A percentile compares a stretch with the other conserved stretches of the same genome.
Conservation (phyloP, 2,797 vertebrate genomes). For the Vultur gryphus region DNA sequence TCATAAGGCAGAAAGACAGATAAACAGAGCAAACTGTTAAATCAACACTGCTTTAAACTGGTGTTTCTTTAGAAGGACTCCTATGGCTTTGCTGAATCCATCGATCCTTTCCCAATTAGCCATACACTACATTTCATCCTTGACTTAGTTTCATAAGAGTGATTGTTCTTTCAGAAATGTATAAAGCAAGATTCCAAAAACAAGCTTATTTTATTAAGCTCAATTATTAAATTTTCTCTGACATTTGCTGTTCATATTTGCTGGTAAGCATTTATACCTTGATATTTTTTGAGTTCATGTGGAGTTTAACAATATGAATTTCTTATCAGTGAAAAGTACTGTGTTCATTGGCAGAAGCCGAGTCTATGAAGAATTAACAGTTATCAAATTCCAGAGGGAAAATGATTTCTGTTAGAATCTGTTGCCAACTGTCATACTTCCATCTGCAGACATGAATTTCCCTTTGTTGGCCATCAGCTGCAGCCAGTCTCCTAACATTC, state of each 20-base stretch:
- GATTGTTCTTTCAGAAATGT: conserved; percentile 65
- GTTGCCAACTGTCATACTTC: conserved; percentile 40
- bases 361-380: conserved; percentile 72
- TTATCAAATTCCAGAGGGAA: conserved; percentile 65
- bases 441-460: conserved; percentile 30
- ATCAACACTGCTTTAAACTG: not conserved
- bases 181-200: conserved; percentile 72
- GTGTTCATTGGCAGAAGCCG: conserved; percentile 43
- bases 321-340: conserved; percentile 65
- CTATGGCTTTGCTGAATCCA: conserved; percentile 55
- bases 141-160: conserved; percentile 63
- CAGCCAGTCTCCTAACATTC: not conserved
- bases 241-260: conserved; percentile 73
- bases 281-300: conserved; percentile 73
- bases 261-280: conserved; percentile 69
- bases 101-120: conserved; percentile 66
- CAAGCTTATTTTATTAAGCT: conserved; percentile 74
- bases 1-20: not conserved
- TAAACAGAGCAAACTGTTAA: not conserved
- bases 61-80: not conserved
- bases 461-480: not conserved
- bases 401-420: conserved; percentile 27
- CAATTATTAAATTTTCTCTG: conserved; percentile 76
- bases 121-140: conserved; percentile 60
- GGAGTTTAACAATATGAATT: conserved; percentile 77